phyloP scores from a whole-genome alignment of 1,140 invertebrate genomes.

The Drosophila kikkawai region DNA sequence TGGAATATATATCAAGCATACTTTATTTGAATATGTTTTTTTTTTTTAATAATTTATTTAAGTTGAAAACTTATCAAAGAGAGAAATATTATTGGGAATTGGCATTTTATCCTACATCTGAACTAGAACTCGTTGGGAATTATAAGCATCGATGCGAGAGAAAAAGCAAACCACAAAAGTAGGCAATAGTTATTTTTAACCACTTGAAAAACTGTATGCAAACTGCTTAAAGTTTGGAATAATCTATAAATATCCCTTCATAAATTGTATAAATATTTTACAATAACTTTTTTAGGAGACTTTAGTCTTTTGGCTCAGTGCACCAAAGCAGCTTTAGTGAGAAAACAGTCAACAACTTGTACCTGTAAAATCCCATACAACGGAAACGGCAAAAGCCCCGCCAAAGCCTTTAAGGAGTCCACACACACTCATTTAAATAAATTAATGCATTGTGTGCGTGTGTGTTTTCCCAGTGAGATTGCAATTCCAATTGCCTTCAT shows the following conservation, averaged over 20 bases:
- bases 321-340: conserved; percentile 26
- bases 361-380: conserved; percentile 23
- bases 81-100: too few species aligned
- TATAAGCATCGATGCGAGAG: too few species aligned
- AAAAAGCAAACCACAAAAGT: too few species aligned
- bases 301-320: not conserved
- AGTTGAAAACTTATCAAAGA: not conserved
- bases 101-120: too few species aligned
- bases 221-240: too few species aligned
- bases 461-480: conserved; percentile 4
- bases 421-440: conserved; percentile 39
- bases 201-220: too few species aligned
- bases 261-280: too few species aligned
- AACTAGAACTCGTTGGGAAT: too few species aligned
- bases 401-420: conserved; percentile 29
- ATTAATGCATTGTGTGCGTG: conserved; percentile 25
- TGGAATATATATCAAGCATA: not conserved
- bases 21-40: too few species aligned
- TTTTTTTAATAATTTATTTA: not conserved
- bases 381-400: not conserved
- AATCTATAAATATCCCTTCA: not conserved
- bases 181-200: too few species aligned
- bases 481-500: conserved; percentile 20
- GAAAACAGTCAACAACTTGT: conserved; percentile 33
- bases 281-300: too few species aligned